Evolutionary conservation across 2,113 vertebrate species (phyloP).

Genomic region (Phasianus colchicus): DNA sequence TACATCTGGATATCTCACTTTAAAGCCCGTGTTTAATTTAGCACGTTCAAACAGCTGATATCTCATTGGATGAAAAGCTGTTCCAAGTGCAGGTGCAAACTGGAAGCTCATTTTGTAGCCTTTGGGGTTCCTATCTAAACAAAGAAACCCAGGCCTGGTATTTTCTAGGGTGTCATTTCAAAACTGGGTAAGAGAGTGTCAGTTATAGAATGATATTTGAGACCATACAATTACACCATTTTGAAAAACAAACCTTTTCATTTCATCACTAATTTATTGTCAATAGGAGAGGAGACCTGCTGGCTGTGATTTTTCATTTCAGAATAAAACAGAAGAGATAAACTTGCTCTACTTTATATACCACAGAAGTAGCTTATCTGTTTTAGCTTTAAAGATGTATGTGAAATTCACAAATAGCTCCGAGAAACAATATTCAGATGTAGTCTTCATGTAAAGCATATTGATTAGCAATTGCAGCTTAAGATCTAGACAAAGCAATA

Average conservation of each 20-base stretch:
- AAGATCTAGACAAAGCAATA: background rate
- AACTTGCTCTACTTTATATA: background rate
- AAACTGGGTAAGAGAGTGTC: background rate
- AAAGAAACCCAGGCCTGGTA: background rate
- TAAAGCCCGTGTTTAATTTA: background rate
- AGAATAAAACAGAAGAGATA: background rate
- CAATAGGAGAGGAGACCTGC: background rate
- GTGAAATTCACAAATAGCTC: slow-evolving; percentile 4
- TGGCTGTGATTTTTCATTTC: slow-evolving; percentile 26
- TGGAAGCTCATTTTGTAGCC: background rate
- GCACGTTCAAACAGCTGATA: background rate
- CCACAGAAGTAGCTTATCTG: background rate
- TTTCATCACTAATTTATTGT: slow-evolving; percentile 9
- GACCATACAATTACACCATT: background rate
- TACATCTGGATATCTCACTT: background rate
- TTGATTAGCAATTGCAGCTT: slow-evolving; percentile 36
- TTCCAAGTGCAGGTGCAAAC: background rate
- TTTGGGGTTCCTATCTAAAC: background rate
- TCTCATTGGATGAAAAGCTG: background rate
- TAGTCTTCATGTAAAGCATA: background rate
- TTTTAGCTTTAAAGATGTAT: background rate
- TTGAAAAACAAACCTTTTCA: slow-evolving; percentile 15
- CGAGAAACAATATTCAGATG: background rate
- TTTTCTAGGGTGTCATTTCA: slow-evolving; percentile 9
- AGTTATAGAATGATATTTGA: slow-evolving; percentile 5